Conservation (phyloP, 1,140 invertebrate genomes). For the Calycopis cecrops region DNA sequence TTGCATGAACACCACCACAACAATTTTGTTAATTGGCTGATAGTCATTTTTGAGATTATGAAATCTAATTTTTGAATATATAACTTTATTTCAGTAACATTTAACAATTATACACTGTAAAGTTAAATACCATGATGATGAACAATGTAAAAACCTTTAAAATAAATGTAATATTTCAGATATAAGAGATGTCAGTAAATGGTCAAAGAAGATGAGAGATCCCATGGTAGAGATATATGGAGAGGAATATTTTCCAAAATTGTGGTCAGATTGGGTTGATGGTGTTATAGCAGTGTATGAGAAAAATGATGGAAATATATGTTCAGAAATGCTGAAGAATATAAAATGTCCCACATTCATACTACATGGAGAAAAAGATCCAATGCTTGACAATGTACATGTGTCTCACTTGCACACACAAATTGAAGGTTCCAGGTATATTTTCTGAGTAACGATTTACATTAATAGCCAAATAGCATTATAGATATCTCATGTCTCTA, state of each 20-base stretch:
- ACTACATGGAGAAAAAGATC: constrained; percentile 88
- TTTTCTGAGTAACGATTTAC: constrained; percentile 6
- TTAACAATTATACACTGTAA: too few species aligned
- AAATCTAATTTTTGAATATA: too few species aligned
- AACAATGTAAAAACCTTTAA: background rate
- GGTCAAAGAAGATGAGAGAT: constrained; percentile 86
- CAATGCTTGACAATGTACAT: constrained; percentile 84
- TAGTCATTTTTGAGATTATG: too few species aligned
- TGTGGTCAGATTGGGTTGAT: constrained; percentile 86
- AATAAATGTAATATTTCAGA: constrained; percentile 39
- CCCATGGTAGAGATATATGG: constrained; percentile 86
- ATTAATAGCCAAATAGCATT: too few species aligned
- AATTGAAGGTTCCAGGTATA: constrained; percentile 80
- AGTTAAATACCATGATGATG: too few species aligned
- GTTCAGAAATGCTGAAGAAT: constrained; percentile 77
- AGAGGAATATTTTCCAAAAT: constrained; percentile 80
- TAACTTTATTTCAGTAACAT: too few species aligned
- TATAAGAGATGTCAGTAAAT: constrained; percentile 82
- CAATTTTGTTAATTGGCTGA: too few species aligned
- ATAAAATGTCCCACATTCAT: constrained; percentile 86
- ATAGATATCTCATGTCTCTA: too few species aligned
- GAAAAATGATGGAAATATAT: constrained; percentile 82
- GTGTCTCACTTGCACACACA: constrained; percentile 81
- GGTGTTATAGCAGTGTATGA: constrained; percentile 76
- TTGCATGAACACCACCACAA: too few species aligned